These are phyloP conservation scores for Magallana angulata DNA, from an alignment of 1,140 invertebrate species.

Conservation along the genomic window DNA sequence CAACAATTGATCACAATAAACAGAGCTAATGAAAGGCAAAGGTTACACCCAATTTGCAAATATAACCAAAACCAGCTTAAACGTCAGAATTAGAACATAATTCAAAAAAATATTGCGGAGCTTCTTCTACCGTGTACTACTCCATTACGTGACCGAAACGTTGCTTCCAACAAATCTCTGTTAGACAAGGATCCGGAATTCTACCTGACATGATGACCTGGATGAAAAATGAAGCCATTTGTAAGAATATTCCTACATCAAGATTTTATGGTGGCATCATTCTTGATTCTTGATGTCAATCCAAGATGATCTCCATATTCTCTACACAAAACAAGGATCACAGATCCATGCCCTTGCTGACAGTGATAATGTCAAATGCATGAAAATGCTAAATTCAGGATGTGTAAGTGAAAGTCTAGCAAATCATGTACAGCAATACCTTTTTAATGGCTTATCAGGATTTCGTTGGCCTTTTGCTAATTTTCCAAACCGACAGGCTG, in stretches of 20 bases:
- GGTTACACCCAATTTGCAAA: too few relatives aligned
- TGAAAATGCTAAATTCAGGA: conserved; percentile 29
- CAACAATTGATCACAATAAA: too few relatives aligned
- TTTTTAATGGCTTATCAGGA: conserved; percentile 44
- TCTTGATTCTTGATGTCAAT: conserved; percentile 48
- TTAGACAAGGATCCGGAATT: conserved; percentile 43
- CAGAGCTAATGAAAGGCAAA: too few relatives aligned
- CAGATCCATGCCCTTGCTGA: not conserved
- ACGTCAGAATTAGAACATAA: too few relatives aligned
- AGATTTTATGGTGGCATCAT: conserved; percentile 47
- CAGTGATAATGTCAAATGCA: conserved; percentile 20
- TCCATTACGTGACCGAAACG: too few relatives aligned
- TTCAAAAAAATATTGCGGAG: too few relatives aligned
- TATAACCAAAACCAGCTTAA: too few relatives aligned
- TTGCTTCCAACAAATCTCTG: too few relatives aligned
- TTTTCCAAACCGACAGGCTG: conserved; percentile 37
- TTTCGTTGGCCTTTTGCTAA: conserved; percentile 51
- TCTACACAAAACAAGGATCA: not conserved
- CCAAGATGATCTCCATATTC: conserved; percentile 42
- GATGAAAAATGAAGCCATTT: conserved; percentile 28
- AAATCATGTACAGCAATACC: conserved; percentile 55
- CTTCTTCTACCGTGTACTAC: too few relatives aligned
- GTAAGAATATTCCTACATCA: not conserved
- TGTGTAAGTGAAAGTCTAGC: conserved; percentile 30
- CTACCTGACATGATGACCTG: conserved; percentile 43